Evolutionary conservation across 1,140 invertebrate species (phyloP).

Genomic region (Drosophila pruinosa): DNA sequence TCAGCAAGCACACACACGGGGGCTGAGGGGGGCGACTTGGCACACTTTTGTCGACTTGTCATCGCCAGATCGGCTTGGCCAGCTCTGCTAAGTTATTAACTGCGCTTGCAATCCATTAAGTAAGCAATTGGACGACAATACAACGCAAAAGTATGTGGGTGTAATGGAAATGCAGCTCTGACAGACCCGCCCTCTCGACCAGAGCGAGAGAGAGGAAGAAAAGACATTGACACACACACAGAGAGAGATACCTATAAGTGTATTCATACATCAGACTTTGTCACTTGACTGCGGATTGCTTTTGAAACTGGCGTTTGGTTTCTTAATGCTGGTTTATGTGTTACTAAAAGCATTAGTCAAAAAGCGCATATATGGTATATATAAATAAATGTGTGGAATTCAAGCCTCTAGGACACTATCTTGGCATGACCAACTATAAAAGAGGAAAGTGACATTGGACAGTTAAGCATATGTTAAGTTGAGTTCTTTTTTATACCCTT

Average conservation of each 20-base stretch:
- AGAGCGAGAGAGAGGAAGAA: background rate
- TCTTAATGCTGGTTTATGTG: slow-evolving; percentile 26
- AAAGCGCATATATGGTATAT: background rate
- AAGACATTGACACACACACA: background rate
- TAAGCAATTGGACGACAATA: slow-evolving; percentile 57
- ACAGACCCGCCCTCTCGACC: background rate
- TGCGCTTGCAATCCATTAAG: slow-evolving; percentile 73
- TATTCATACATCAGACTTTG: slow-evolving; percentile 57
- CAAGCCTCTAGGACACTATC: background rate
- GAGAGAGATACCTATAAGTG: background rate
- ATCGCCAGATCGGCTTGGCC: slow-evolving; percentile 1
- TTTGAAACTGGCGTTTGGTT: background rate
- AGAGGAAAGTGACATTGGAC: too few relatives aligned
- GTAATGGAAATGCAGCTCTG: slow-evolving; percentile 60
- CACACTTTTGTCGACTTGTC: slow-evolving; percentile 59
- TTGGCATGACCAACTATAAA: too few relatives aligned
- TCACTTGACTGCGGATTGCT: slow-evolving; percentile 26
- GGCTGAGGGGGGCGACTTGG: slow-evolving; percentile 26
- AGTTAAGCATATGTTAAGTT: too few relatives aligned
- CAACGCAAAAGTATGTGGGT: slow-evolving; percentile 42
- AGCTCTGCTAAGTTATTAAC: slow-evolving; percentile 61
- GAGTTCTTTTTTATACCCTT: too few relatives aligned
- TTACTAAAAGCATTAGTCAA: slow-evolving; percentile 14
- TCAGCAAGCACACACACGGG: background rate
- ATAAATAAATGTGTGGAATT: background rate